Base-by-base conservation (phyloP, 2,888 invertebrate species). In the Drosophila nr. medialis region DNA sequence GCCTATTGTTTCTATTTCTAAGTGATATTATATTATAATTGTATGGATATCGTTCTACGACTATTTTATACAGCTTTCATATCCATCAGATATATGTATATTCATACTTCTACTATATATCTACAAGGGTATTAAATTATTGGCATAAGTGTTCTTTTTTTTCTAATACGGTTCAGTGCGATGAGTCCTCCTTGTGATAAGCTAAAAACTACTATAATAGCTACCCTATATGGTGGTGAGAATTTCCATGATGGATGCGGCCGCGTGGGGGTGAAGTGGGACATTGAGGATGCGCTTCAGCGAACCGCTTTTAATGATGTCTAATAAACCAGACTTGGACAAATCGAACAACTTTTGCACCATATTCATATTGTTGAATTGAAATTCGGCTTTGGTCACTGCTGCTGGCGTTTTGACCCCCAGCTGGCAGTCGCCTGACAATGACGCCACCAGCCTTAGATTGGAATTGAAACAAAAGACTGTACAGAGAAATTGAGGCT, bases 301-400 rank as follows among this genome's bases (percentile, higher is more conserved):
- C 29, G 60, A 51, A 40, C 48, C 59, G 40, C 62, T 75, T 65
- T 30, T 80, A 77, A 82, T 75, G 63, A 78, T 78, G 66, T 64
- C 62, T 48, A 78, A 80, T 76, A 80, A 78, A 68, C 63, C 49
- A 32, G 40, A 15, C n/a, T 40, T 49, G 64, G 84, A 81, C 82
- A 84, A 83, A 86, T 83, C 54, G 70, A 59, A 81, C 65, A 70
- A 63, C 72, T 75, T 77, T 77, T 75, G 65, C 72, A 74, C 64
- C 65, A 84, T 72, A 67, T 82, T 77, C 64, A 72, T 71, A 75
- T 73, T 75, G 77, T 75, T 68, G 66, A 68, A 75, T 69, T 78
- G 64, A 75, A 79, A 82, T 84, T 71, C 29, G 11, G 48, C 15
- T 40, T 53, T 80, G 64, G 32, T 10, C 36, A 24, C 1, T 54